Percentiles rank a stretch among this genome's conserved stretches.
Conservation (phyloP, 2,113 vertebrate genomes). For the Petaurus breviceps region DNA sequence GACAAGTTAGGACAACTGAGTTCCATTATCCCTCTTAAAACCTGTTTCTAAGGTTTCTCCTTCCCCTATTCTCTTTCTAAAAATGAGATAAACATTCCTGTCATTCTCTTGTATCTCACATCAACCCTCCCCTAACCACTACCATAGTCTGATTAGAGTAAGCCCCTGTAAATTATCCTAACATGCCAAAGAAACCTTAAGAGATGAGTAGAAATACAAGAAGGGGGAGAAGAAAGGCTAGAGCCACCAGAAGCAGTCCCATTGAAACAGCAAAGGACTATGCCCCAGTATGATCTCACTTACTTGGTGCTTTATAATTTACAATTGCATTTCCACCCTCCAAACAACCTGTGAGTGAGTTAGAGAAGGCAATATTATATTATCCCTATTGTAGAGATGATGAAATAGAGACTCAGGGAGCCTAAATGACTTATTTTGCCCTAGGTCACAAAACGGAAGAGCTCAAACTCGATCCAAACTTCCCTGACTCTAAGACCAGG, state of each 20-base stretch:
- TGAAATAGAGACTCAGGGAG: background rate
- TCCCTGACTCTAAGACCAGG: background rate
- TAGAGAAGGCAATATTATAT: background rate
- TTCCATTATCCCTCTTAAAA: background rate
- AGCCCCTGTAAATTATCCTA: background rate
- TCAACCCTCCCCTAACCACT: background rate
- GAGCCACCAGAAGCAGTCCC: background rate
- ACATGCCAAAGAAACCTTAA: background rate
- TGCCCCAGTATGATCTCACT: background rate
- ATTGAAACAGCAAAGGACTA: background rate
- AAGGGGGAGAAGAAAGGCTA: background rate
- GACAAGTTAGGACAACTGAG: background rate
- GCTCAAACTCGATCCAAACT: background rate
- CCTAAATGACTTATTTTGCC: background rate
- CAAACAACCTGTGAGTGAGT: background rate
- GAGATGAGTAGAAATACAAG: background rate
- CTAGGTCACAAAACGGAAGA: background rate
- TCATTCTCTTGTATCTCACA: background rate
- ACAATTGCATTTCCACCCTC: background rate
- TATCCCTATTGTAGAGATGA: background rate
- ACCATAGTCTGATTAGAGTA: background rate
- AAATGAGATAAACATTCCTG: background rate
- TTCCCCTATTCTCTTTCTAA: background rate
- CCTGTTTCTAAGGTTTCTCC: background rate
- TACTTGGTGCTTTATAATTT: background rate